Percentiles rank a stretch among this genome's conserved stretches.
phyloP scores from a whole-genome alignment of 2,113 vertebrate species.

The Apteryx owenii region DNA sequence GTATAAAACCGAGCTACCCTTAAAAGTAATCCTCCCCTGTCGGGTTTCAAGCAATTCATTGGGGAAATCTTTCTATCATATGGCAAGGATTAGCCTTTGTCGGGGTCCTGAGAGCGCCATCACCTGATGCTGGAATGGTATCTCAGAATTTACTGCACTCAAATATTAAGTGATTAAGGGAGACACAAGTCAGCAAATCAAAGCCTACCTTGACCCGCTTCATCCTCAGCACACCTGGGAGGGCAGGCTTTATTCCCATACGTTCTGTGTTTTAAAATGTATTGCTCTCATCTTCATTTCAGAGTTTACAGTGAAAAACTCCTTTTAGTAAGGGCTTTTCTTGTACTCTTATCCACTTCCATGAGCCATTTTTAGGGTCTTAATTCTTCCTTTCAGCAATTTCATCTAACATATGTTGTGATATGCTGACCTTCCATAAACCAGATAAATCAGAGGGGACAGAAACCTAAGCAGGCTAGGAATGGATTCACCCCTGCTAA shows the following conservation, averaged over 20 bases:
- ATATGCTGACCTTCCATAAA: neutral
- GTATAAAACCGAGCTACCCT: neutral
- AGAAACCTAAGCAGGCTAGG: neutral
- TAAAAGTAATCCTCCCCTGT: neutral
- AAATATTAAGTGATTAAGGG: neutral
- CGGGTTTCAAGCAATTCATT: neutral
- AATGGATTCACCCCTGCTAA: neutral
- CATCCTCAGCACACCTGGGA: neutral
- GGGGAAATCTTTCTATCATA: neutral
- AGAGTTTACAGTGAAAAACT: neutral
- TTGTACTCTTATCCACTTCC: neutral
- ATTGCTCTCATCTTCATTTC: constrained; percentile 1
- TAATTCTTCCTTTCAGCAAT: constrained; percentile 6
- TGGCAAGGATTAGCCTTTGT: neutral
- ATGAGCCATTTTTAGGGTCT: neutral
- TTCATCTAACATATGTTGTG: neutral
- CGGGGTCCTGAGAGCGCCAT: neutral
- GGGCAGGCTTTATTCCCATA: neutral
- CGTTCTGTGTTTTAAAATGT: neutral
- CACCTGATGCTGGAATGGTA: neutral
- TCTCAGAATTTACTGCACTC: neutral
- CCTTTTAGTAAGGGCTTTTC: neutral
- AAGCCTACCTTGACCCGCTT: neutral
- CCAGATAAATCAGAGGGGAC: neutral
- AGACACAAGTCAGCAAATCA: neutral